These are phyloP conservation scores for Echeneis naucrates DNA, from an alignment of 2,797 vertebrate species.

Conservation along the genomic window DNA sequence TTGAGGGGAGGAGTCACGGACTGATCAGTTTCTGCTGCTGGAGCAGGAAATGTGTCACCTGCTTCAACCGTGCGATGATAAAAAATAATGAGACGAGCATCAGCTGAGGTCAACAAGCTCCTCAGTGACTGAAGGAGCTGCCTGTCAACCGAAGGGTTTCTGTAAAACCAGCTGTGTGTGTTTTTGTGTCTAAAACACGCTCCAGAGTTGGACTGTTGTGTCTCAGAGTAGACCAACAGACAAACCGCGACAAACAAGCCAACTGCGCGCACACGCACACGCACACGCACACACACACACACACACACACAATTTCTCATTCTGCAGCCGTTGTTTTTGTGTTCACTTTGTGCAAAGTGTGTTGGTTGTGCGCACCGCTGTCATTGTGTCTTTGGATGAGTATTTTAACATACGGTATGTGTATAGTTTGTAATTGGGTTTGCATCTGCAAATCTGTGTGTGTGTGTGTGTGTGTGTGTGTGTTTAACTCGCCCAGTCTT, in stretches of 20 bases:
- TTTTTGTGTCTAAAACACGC: slow-evolving; percentile 36
- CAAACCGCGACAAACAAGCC: slow-evolving; percentile 41
- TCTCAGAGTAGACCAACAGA: slow-evolving; percentile 49
- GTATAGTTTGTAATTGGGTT: slow-evolving; percentile 22
- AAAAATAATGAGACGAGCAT: no score
- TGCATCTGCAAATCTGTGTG: not conserved
- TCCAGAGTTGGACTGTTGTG: slow-evolving; percentile 39
- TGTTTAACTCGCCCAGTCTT: slow-evolving; percentile 63
- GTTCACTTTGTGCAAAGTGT: slow-evolving; percentile 27
- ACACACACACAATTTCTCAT: slow-evolving; percentile 14
- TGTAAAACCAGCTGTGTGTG: slow-evolving; percentile 40
- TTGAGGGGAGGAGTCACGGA: no score
- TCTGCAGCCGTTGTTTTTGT: slow-evolving; percentile 2
- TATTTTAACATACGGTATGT: slow-evolving; percentile 16
- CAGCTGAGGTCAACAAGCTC: no score
- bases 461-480: slow-evolving; percentile 39
- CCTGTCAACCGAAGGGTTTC: slow-evolving; percentile 50
- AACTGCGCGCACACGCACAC: slow-evolving; percentile 17
- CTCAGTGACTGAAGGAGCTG: no score
- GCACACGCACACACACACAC: slow-evolving; percentile 20
- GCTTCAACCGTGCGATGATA: no score
- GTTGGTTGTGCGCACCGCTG: slow-evolving; percentile 6
- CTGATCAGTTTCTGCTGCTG: no score
- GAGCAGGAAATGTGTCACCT: no score
- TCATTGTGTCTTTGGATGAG: slow-evolving; percentile 5